A percentile compares a stretch with the other conserved stretches of the same genome.
Evolutionary conservation across 2,113 vertebrate genomes (phyloP).

Genomic region (Scomber japonicus): DNA sequence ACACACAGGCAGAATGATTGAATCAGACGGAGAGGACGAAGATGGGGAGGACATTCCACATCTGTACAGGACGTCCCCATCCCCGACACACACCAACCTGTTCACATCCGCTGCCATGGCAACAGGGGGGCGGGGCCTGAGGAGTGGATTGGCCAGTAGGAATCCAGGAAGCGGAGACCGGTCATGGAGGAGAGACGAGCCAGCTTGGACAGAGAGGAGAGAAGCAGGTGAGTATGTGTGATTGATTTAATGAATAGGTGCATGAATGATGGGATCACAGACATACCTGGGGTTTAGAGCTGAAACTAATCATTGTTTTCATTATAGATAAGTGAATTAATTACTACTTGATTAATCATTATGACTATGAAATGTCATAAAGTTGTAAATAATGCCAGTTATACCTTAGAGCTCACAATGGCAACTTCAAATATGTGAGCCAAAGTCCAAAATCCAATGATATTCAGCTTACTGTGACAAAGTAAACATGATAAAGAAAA

Average conservation of each 20-base stretch:
- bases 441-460: too few species aligned
- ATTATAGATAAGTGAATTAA: too few species aligned
- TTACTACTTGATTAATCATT: too few species aligned
- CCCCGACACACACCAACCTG: constrained; percentile 91
- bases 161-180: constrained; percentile 73
- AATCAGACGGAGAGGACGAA: constrained; percentile 75
- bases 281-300: background rate
- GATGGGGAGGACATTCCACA: constrained; percentile 62
- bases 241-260: constrained; percentile 6
- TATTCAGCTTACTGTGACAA: too few species aligned
- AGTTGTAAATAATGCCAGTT: too few species aligned
- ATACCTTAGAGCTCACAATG: too few species aligned
- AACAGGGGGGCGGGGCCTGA: constrained; percentile 74
- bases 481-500: too few species aligned
- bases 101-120: constrained; percentile 90
- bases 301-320: too few species aligned
- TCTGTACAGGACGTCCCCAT: constrained; percentile 54
- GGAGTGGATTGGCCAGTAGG: constrained; percentile 50
- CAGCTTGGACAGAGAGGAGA: constrained; percentile 85
- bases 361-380: too few species aligned
- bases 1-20: constrained; percentile 13
- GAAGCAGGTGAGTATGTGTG: constrained; percentile 88
- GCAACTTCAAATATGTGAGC: too few species aligned
- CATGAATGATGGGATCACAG: background rate
- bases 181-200: constrained; percentile 86